Evolutionary conservation across 92 coral and sea anemone species (phyloP).

Genomic region (Isaurus tuberculatus): DNA sequence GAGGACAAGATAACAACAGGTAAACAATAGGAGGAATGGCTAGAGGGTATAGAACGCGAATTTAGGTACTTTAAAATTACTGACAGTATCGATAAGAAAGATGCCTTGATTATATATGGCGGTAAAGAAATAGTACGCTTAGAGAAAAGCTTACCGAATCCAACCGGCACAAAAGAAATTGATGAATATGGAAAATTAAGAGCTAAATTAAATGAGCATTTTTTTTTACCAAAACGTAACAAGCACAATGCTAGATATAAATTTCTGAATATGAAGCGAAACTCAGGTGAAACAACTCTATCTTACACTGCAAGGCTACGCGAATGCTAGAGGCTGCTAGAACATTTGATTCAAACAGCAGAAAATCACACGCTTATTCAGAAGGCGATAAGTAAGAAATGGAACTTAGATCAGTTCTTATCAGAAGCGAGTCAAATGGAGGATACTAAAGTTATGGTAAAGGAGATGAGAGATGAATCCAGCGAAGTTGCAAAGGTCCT

Average conservation of each 20-base stretch:
- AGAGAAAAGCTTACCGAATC: slow-evolving; percentile 65
- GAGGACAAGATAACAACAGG: neutral
- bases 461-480: slow-evolving; percentile 13
- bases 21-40: slow-evolving; percentile 72
- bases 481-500: neutral
- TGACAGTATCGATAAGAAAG: slow-evolving; percentile 62
- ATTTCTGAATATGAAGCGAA: neutral
- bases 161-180: slow-evolving; percentile 8
- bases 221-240: slow-evolving; percentile 47
- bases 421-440: slow-evolving; percentile 59
- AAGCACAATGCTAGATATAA: slow-evolving; percentile 36
- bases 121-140: slow-evolving; percentile 63
- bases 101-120: slow-evolving; percentile 73
- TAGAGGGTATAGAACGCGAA: slow-evolving; percentile 62
- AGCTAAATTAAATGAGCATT: slow-evolving; percentile 50
- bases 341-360: slow-evolving; percentile 21
- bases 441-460: slow-evolving; percentile 19
- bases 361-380: slow-evolving; percentile 45
- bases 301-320: slow-evolving; percentile 26
- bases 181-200: slow-evolving; percentile 43
- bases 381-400: slow-evolving; percentile 58
- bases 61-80: slow-evolving; percentile 68
- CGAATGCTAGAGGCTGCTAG: slow-evolving; percentile 32
- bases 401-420: slow-evolving; percentile 53
- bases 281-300: slow-evolving; percentile 26